These are phyloP conservation scores for Agrochola macilenta DNA, from an alignment of 2,888 invertebrate species.

Conservation along the genomic window DNA sequence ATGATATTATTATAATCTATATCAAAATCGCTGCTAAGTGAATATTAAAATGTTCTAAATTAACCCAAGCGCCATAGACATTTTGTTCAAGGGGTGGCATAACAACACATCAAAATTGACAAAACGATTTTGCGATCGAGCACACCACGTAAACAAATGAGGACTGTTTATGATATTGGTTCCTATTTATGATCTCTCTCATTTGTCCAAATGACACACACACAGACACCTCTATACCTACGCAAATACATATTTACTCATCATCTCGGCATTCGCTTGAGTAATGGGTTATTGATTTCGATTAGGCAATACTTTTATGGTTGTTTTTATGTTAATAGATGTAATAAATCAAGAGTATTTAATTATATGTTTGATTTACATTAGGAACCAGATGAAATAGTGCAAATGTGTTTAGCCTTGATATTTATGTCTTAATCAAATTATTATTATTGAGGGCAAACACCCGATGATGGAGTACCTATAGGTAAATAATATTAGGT, in stretches of 20 bases:
- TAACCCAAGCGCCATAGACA: fast-evolving
- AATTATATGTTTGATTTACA: slow-evolving; percentile 58
- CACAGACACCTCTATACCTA: slow-evolving; percentile 51
- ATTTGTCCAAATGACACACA: slow-evolving; percentile 52
- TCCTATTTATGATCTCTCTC: slow-evolving; percentile 47
- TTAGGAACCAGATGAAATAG: slow-evolving; percentile 51
- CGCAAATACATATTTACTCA: slow-evolving; percentile 61
- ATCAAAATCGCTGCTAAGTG: neutral
- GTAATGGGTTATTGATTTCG: slow-evolving; percentile 63
- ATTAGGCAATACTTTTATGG: slow-evolving; percentile 62
- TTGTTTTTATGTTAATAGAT: slow-evolving; percentile 58
- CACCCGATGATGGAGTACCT: neutral
- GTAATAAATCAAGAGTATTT: slow-evolving; percentile 59
- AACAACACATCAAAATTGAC: neutral
- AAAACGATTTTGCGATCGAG: slow-evolving; percentile 2
- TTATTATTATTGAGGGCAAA: slow-evolving; percentile 10
- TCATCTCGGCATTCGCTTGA: slow-evolving; percentile 54
- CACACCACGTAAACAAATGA: slow-evolving; percentile 40
- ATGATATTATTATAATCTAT: neutral
- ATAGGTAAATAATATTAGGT: neutral
- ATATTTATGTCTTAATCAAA: slow-evolving; percentile 56
- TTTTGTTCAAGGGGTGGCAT: neutral
- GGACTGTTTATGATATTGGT: slow-evolving; percentile 58
- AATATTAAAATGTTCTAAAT: neutral
- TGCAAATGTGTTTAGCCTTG: slow-evolving; percentile 48